Conservation (phyloP, 2,797 vertebrate species). For the Garrulus glandarius region DNA sequence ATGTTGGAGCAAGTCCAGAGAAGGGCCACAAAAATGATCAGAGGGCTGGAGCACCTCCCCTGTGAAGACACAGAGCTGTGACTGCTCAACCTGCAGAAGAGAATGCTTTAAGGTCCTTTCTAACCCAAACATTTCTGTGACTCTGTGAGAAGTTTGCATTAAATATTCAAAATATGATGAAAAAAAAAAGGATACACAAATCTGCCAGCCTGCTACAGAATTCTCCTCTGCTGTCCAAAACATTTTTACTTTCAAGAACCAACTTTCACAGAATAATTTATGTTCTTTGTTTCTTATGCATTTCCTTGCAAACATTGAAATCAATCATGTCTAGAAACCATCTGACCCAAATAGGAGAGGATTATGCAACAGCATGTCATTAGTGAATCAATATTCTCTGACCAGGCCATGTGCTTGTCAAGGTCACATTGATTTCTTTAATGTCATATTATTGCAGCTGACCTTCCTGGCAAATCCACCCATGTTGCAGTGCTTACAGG, state of each 20-base stretch:
- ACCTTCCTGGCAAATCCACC: background rate
- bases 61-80: background rate
- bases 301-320: background rate
- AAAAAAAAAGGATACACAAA: background rate
- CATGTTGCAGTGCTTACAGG: background rate
- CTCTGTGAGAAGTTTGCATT: background rate
- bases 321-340: background rate
- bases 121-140: background rate
- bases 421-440: constrained; percentile 8
- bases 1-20: background rate
- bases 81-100: background rate
- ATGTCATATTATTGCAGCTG: background rate
- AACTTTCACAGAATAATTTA: background rate
- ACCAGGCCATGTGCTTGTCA: background rate
- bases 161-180: background rate
- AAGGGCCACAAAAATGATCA: background rate
- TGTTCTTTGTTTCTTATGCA: background rate
- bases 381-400: background rate
- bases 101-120: background rate
- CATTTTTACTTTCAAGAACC: background rate
- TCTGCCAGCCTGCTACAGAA: background rate
- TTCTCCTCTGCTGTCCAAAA: background rate
- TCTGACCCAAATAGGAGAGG: background rate
- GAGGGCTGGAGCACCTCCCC: background rate
- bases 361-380: background rate